Evolutionary conservation across 1,140 invertebrate species (phyloP).

Genomic region (Galendromus occidentalis): DNA sequence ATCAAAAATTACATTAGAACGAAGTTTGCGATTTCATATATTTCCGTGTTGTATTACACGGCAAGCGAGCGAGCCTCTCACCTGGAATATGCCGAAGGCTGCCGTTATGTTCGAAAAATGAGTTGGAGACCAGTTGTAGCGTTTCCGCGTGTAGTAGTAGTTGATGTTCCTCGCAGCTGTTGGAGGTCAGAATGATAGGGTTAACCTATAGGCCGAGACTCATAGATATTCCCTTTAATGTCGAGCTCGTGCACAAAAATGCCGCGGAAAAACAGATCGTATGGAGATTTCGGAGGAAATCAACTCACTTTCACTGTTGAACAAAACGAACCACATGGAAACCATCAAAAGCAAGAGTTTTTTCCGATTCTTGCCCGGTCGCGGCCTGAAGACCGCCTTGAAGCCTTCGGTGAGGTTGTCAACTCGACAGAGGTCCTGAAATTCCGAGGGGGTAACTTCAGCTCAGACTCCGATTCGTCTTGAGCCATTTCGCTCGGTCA

Average conservation of each 20-base stretch:
- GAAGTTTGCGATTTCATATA: not conserved
- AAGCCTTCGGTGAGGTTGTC: conserved; percentile 9
- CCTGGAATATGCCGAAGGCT: not conserved
- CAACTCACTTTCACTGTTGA: conserved; percentile 1
- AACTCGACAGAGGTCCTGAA: not conserved
- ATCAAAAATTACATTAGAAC: not conserved
- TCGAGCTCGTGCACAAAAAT: no score
- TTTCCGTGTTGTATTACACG: not conserved
- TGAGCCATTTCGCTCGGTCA: no score
- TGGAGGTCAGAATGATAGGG: no score
- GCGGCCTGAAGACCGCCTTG: not conserved
- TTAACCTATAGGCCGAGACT: no score
- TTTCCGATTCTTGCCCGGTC: not conserved
- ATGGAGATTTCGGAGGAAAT: not conserved
- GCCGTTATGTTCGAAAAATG: not conserved
- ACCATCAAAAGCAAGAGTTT: not conserved
- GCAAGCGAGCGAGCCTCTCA: not conserved
- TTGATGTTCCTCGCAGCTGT: conserved; percentile 8
- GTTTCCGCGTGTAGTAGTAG: conserved; percentile 7
- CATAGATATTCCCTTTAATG: no score
- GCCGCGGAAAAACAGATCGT: no score
- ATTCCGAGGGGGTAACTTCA: no score
- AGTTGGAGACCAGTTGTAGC: conserved; percentile 8
- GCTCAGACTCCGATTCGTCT: no score
- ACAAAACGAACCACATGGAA: conserved; percentile 9